Evolutionary conservation across 2,113 vertebrate genomes (phyloP).

Genomic region (Megaceryle maxima): DNA sequence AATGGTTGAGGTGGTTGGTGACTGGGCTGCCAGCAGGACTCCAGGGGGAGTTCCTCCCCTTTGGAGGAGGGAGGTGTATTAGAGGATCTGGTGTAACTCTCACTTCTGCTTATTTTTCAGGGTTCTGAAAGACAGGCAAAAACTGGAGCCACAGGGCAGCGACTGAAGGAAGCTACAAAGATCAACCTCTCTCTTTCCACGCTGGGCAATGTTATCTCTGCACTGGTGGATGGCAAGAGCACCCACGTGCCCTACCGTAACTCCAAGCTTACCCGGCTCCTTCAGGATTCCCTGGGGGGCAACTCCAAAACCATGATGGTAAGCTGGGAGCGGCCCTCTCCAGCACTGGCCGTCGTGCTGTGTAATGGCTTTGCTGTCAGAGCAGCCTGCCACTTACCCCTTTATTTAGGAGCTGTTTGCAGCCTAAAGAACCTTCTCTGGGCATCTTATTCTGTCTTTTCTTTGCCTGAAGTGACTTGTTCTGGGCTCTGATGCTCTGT

Average conservation of each 20-base stretch:
- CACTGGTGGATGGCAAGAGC: constrained; percentile 96
- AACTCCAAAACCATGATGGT: constrained; percentile 99
- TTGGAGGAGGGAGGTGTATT: background rate
- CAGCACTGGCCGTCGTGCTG: background rate
- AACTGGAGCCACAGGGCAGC: constrained; percentile 96
- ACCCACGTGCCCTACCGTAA: constrained; percentile 98
- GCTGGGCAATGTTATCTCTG: constrained; percentile 98
- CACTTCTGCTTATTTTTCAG: constrained; percentile 62
- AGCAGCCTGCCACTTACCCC: background rate
- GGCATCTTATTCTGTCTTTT: background rate
- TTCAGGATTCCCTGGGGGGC: constrained; percentile 96
- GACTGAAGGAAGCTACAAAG: constrained; percentile 97
- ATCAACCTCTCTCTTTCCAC: constrained; percentile 98
- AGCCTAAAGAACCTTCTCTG: background rate
- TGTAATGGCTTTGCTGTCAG: background rate
- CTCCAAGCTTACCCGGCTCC: constrained; percentile 94
- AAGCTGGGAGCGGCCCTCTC: background rate
- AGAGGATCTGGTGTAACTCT: background rate
- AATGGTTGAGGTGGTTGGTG: background rate
- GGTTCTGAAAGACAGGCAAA: constrained; percentile 97
- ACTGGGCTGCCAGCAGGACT: background rate
- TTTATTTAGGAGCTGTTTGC: background rate
- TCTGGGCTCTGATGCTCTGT: background rate
- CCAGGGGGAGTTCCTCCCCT: background rate
- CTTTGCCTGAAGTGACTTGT: background rate